Conservation (phyloP, 2,797 vertebrate genomes). For the Falco cherrug region DNA sequence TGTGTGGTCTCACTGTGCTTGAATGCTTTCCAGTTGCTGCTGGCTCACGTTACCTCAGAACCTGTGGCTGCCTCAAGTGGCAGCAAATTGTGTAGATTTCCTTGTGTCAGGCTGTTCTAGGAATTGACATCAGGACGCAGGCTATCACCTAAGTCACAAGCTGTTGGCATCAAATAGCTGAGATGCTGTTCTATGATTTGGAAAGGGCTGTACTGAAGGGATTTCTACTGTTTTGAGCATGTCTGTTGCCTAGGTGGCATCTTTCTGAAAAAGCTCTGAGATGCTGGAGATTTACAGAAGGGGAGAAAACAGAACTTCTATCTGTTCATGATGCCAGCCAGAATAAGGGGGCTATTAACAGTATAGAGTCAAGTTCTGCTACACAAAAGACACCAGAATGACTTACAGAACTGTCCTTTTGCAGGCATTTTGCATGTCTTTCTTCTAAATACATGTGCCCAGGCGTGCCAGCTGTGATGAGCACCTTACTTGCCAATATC, state of each 20-base stretch:
- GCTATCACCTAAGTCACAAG: not conserved
- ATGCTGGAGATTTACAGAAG: not conserved
- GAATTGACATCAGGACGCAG: not conserved
- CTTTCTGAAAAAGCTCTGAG: not conserved
- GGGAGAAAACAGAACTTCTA: not conserved
- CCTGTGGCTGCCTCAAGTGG: not conserved
- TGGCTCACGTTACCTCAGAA: not conserved
- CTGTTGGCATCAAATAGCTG: not conserved
- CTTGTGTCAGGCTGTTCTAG: not conserved
- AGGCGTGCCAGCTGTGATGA: slow-evolving; percentile 96
- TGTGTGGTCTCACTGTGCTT: not conserved
- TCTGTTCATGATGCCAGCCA: not conserved
- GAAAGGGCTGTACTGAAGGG: not conserved
- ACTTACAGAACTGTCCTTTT: slow-evolving; percentile 48
- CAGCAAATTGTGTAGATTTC: not conserved
- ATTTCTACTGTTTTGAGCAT: not conserved
- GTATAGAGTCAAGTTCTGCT: not conserved
- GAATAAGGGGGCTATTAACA: not conserved
- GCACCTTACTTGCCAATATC: slow-evolving; percentile 97
- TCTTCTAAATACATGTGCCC: slow-evolving; percentile 99
- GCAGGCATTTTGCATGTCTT: slow-evolving; percentile 96
- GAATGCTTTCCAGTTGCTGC: not conserved
- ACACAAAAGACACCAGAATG: not conserved
- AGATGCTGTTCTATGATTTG: not conserved
- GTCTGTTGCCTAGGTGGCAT: not conserved